Percentiles rank a stretch among this genome's conserved stretches.
Evolutionary conservation across 2,888 invertebrate genomes (phyloP).

Genomic region (Biston stratarius): DNA sequence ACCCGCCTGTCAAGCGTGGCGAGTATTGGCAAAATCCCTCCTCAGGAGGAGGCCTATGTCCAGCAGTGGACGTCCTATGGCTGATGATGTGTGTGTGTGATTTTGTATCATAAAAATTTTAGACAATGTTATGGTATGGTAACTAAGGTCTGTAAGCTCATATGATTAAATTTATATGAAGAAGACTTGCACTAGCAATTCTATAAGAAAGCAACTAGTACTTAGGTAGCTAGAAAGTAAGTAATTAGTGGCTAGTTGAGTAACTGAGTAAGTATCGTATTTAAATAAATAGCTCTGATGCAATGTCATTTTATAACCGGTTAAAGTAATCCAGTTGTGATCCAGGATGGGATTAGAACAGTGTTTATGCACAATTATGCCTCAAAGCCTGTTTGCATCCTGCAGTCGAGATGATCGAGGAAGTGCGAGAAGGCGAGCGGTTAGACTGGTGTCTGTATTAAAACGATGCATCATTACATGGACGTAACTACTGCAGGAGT

Average conservation of each 20-base stretch:
- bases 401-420: slow-evolving; percentile 57
- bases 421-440: slow-evolving; percentile 61
- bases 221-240: too few species aligned
- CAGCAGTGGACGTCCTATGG: too few species aligned
- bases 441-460: slow-evolving; percentile 55
- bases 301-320: slow-evolving; percentile 20
- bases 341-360: slow-evolving; percentile 59
- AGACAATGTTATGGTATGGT: too few species aligned
- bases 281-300: not conserved
- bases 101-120: too few species aligned
- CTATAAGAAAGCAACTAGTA: too few species aligned
- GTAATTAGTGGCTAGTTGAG: not conserved
- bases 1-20: too few species aligned
- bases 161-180: too few species aligned
- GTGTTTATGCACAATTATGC: slow-evolving; percentile 58
- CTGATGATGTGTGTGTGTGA: too few species aligned
- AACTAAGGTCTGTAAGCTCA: too few species aligned
- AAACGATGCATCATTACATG: slow-evolving; percentile 33
- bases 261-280: not conserved
- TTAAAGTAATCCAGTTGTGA: slow-evolving; percentile 37
- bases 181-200: too few species aligned
- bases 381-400: slow-evolving; percentile 68
- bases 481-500: not conserved
- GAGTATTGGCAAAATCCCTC: too few species aligned
- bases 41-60: too few species aligned